Evolutionary conservation across 2,797 vertebrate genomes (phyloP), one percentile per base, ranked within the genome.

Genomic region (Momotus momota): DNA sequence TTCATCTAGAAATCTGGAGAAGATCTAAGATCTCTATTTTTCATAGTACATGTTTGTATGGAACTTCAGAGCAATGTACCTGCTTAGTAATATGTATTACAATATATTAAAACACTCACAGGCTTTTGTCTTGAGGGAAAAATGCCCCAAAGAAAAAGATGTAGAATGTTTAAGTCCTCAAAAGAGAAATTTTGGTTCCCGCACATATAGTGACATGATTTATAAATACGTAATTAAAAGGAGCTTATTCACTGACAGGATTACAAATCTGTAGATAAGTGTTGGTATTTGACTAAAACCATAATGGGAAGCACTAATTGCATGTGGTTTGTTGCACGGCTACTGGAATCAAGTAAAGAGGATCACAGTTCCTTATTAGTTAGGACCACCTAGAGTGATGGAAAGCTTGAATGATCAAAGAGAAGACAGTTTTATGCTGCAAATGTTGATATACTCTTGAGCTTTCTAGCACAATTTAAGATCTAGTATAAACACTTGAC

Each of bases 361-460:
- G 81, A 97, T 95, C 94, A 95, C 69, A 96, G 93, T 71, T 96
- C 71, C 95, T 96, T 96, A 94, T 96, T 98, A 98, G 96, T 94
- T 96, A 95, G 82, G 96, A 96, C 96, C 97, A 98, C 97, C 97
- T 92, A 97, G 88, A 81, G 95, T 82, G 97, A 84, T 81, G 40
- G 93, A 96, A 97, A 96, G 94, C 93, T 96, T 94, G 73, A 72
- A 95, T 72, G 96, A 98, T 98, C 97, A 98, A 98, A 98, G 96
- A 70, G 48, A 79, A 96, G 55, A 81, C 51, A 75, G 41, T 82
- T 94, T 96, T 96, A 65, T 93, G 87, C 91, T 81, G 81, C 88
- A 96, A 95, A 96, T 86, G 70, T 81, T 97, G 94, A 94, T 96
- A 95, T 83, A 91, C 85, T 96, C 92, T 64, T 81, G 77, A 90